phyloP scores from a whole-genome alignment of 2,888 invertebrate genomes.

The Autographa pulchrina region DNA sequence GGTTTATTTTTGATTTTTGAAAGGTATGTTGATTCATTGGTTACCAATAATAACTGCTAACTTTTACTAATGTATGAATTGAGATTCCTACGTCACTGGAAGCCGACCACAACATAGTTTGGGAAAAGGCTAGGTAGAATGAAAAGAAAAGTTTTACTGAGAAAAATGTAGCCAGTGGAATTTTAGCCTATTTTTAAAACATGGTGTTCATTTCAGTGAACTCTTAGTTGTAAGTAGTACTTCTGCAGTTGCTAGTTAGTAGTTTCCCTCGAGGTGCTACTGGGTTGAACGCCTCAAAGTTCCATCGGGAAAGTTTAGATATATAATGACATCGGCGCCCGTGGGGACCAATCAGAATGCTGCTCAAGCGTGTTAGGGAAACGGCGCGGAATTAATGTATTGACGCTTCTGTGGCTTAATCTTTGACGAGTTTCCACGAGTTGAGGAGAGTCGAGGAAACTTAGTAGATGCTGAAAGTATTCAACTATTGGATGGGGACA shows the following conservation, averaged over 20 bases:
- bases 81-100: too few species aligned
- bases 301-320: slow-evolving; percentile 49
- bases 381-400: slow-evolving; percentile 50
- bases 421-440: slow-evolving; percentile 48
- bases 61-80: too few species aligned
- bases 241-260: slow-evolving; percentile 23
- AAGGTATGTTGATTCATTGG: too few species aligned
- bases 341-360: slow-evolving; percentile 47
- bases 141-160: too few species aligned
- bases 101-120: too few species aligned
- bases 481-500: slow-evolving; percentile 9
- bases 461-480: slow-evolving; percentile 5
- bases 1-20: too few species aligned
- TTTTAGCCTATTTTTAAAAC: too few species aligned
- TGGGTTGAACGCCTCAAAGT: slow-evolving; percentile 43
- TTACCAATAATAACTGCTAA: too few species aligned
- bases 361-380: slow-evolving; percentile 42
- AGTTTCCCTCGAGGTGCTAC: slow-evolving; percentile 3
- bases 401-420: slow-evolving; percentile 46
- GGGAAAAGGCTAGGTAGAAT: too few species aligned
- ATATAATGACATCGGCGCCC: slow-evolving; percentile 54
- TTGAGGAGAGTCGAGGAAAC: slow-evolving; percentile 2
- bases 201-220: too few species aligned
- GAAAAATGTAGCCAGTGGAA: too few species aligned
- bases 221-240: slow-evolving; percentile 12